Base-by-base conservation (phyloP, 1,140 invertebrate species). In the Doryteuthis pealeii region DNA sequence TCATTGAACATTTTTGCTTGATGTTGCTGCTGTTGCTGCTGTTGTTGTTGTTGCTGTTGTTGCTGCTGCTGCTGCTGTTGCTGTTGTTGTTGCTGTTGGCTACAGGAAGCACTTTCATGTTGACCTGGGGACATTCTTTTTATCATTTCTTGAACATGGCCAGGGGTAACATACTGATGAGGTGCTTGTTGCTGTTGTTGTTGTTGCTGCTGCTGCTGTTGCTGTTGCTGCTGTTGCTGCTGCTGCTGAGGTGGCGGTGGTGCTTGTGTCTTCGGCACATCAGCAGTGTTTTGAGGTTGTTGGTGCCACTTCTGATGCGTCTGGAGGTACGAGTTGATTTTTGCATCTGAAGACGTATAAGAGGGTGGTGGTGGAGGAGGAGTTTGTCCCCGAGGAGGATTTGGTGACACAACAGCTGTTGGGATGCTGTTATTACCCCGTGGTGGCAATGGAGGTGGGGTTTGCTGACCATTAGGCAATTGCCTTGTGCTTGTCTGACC, bases 141-240 rank as follows among this genome's bases (percentile, higher is more conserved):
- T 80, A 94, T 91, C 86, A 93, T 91, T 85, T 94, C 94, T 87
- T 94, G 94, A 86, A 94, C 92, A 76, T 90, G 92, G 82, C 77
- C 76, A 78, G 90, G 76, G 86, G 88, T 70, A 88, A 72, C 33
- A 68, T 69, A 49, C 71, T 68, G 66, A 33, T 79, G 79, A 1
- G 81, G 76, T 32, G 78, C 72, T 70, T 73, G 22, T 31, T 67
- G 40, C 69, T 69, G 15, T 70, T 73, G 15, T 65, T 72, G 28
- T 72, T 76, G 80, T 77, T 74, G 80, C 71, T 40, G 76, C 76
- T 77, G 80, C 78, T 58, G 82, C 1, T 68, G 67, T 10, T 43
- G 68, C 22, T 73, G 76, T 26, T 76, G 76, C 32, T 69, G 72
- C 15, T 73, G 69, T 22, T 76, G 76, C 75, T 80, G 78, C 54